phyloP scores from a whole-genome alignment of 2,888 invertebrate genomes.

The Lingula anatina region DNA sequence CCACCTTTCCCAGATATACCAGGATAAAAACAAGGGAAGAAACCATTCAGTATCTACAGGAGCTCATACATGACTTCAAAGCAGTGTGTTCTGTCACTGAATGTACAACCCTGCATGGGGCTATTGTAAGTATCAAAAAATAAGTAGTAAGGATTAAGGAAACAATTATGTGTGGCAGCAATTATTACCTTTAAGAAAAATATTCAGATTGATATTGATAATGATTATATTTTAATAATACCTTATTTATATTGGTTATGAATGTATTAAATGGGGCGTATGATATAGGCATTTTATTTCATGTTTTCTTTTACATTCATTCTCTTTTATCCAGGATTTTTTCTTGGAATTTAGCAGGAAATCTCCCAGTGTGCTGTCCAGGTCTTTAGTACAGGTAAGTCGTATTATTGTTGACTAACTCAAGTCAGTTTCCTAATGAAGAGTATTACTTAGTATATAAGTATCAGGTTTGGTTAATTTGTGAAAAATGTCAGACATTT shows the following conservation, averaged over 20 bases:
- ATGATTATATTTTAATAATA: constrained; percentile 12
- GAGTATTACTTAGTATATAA: too few species aligned
- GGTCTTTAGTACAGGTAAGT: constrained; percentile 70
- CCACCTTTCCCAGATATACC: constrained; percentile 95
- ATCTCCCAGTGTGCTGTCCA: constrained; percentile 83
- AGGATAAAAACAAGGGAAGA: constrained; percentile 66
- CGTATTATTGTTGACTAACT: too few species aligned
- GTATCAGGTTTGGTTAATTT: too few species aligned
- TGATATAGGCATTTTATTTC: too few species aligned
- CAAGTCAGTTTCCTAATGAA: too few species aligned
- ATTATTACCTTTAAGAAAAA: background rate
- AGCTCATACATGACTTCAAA: constrained; percentile 66
- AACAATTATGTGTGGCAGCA: background rate
- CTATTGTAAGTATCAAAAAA: constrained; percentile 30
- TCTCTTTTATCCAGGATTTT: constrained; percentile 71
- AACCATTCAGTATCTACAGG: constrained; percentile 75
- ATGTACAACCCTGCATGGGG: constrained; percentile 33
- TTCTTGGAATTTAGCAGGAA: constrained; percentile 88
- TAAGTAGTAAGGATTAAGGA: too few species aligned
- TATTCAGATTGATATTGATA: constrained; percentile 65
- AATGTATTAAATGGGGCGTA: too few species aligned
- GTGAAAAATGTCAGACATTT: too few species aligned
- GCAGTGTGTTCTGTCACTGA: constrained; percentile 36
- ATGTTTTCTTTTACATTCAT: too few species aligned
- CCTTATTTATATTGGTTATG: too few species aligned